Base-by-base conservation (phyloP, 2,113 vertebrate genomes). In the Apeltes quadracus region DNA sequence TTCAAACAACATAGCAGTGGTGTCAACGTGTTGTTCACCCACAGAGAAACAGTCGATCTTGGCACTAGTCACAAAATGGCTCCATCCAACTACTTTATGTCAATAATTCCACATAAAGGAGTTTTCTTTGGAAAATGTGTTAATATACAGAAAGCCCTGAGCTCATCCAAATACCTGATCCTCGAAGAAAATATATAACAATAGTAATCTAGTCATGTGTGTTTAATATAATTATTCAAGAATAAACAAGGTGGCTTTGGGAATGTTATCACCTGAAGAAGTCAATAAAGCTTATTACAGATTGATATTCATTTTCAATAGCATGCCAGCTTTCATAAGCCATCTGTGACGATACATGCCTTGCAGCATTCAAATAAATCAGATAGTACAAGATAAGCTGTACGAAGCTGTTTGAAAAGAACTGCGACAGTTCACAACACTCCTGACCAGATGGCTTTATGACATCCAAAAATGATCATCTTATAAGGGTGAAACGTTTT, bases 1-100 rank as follows among this genome's bases (percentile, higher is more conserved):
- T 67, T 12, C 27, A 78, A 62, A 72, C 46, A 81, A 68, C 61
- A 83, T 61, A 76, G 77, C 58, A 25, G 15, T 56, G 75, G 36
- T 34, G 36, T 72, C 43, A 64, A 73, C 82, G 74, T 61, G 74
- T 61, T 78, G 53, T 78, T 84, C 65, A 85, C 64, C 62, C 11
- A 4, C 25, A 48, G 23, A 81, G 46, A 66, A 71, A 38, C 1
- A n/a, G 29, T 18, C 2, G 10, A 63, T 57, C 75, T 63, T 54
- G 12, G 44, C 55, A 38, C 34, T 36, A 22, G 75, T 56, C n/a
- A 58, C 51, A 74, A 64, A 79, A 76, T 76, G 34, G 39, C 69
- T 76, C 27, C 57, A 32, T 50, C 25, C 67, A 41, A 63, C 58
- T 48, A 29, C 32, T 72, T 75, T 36, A 59, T 46, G 16, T 75